Conservation (phyloP, 1,140 invertebrate genomes). For the Sycobia sp. region DNA sequence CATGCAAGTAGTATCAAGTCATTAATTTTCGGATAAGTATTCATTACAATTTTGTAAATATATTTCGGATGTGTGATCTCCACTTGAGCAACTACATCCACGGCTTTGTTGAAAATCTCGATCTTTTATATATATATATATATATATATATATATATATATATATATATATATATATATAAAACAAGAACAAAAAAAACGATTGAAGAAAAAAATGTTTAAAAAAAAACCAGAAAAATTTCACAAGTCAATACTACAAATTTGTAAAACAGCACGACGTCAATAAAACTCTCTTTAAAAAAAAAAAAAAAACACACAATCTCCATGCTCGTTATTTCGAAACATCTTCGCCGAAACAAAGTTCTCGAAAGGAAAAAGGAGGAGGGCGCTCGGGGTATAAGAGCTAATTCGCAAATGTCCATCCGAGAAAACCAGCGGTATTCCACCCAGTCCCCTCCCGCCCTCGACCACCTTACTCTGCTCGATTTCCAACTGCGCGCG, state of each 20-base stretch:
- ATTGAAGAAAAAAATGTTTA: not conserved
- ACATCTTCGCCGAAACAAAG: constrained; percentile 1
- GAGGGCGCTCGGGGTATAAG: not conserved
- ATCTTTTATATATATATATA: no score
- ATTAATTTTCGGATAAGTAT: constrained; percentile 27
- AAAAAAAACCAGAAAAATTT: no score
- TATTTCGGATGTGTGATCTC: not conserved
- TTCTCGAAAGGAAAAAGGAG: no score
- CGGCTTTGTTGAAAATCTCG: no score
- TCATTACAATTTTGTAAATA: constrained; percentile 15
- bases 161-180: no score
- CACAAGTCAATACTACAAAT: not conserved
- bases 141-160: no score
- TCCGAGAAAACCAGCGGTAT: no score
- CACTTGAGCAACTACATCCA: no score
- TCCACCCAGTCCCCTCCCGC: no score
- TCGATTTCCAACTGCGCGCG: not conserved
- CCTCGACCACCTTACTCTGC: no score
- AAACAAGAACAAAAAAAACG: not conserved
- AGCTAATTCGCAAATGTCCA: constrained; percentile 21
- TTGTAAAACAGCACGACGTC: not conserved
- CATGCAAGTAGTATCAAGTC: constrained; percentile 22
- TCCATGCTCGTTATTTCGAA: constrained; percentile 3
- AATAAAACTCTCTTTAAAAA: constrained; percentile 4
- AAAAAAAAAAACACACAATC: no score